These are phyloP conservation scores for Xanthostigma xanthostigma DNA, from an alignment of 2,888 invertebrate genomes.

Conservation along the genomic window DNA sequence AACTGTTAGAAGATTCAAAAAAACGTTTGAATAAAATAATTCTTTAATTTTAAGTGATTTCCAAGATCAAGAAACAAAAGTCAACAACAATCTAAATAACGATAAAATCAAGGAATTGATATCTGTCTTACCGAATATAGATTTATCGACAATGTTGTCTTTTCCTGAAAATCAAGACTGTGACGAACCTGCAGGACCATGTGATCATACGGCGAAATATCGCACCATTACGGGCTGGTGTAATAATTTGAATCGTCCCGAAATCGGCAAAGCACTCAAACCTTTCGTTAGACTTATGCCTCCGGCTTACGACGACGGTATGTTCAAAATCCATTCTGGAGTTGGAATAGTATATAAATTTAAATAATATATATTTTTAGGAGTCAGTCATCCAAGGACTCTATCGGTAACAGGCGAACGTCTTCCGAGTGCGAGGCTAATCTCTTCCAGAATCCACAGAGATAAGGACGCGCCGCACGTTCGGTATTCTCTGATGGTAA, in stretches of 20 bases:
- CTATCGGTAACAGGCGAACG: conserved; percentile 28
- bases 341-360: no score
- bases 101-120: conserved; percentile 25
- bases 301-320: conserved; percentile 42
- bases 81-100: not conserved
- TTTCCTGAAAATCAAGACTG: conserved; percentile 26
- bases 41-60: conserved; percentile 3
- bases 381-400: conserved; percentile 26
- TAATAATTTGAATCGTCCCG: conserved; percentile 48
- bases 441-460: conserved; percentile 42
- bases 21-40: not conserved
- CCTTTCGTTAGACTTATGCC: conserved; percentile 42
- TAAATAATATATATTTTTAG: conserved; percentile 20
- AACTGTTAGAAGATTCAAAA: not conserved
- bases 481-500: conserved; percentile 42
- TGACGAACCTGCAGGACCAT: conserved; percentile 25
- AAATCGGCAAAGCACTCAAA: conserved; percentile 51
- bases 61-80: conserved; percentile 9
- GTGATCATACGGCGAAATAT: conserved; percentile 38
- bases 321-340: conserved; percentile 5
- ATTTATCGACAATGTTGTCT: conserved; percentile 26
- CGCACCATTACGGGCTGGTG: conserved; percentile 59
- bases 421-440: conserved; percentile 42
- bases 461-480: conserved; percentile 40
- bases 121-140: conserved; percentile 27